Percentiles rank a stretch among this genome's conserved stretches.
phyloP scores from a whole-genome alignment of 2,113 vertebrate genomes.

The Polypterus senegalus region DNA sequence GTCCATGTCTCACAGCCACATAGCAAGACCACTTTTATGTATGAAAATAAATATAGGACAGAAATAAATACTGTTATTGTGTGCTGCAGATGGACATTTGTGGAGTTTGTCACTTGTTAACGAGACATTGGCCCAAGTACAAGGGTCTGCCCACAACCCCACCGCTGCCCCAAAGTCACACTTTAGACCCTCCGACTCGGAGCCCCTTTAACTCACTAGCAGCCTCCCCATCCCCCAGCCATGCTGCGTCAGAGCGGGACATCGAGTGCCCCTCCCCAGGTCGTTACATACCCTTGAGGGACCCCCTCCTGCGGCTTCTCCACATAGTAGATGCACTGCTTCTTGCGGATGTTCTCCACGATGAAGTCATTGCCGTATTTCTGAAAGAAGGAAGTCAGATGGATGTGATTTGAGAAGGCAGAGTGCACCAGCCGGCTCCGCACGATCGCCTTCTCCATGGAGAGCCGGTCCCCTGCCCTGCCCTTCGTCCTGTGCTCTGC shows the following conservation, averaged over 20 bases:
- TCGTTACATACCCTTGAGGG: no score
- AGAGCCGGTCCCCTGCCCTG: neutral
- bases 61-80: no score
- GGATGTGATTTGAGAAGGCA: conserved; percentile 16
- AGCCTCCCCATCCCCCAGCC: neutral
- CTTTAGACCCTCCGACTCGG: neutral
- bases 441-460: conserved; percentile 21
- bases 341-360: conserved; percentile 67
- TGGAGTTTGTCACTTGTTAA: no score
- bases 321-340: conserved; percentile 65
- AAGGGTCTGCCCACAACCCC: no score
- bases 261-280: neutral
- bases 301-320: conserved; percentile 27
- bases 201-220: neutral
- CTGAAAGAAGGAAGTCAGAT: conserved; percentile 35
- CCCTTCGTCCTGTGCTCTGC: neutral
- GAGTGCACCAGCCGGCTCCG: conserved; percentile 9
- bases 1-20: no score
- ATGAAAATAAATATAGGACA: no score
- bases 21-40: no score
- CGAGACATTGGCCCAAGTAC: no score
- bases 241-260: conserved; percentile 7
- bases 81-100: no score
- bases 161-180: neutral
- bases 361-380: conserved; percentile 34